Base-by-base conservation (phyloP, 1,140 invertebrate species). In the Lanistes nyassanus region DNA sequence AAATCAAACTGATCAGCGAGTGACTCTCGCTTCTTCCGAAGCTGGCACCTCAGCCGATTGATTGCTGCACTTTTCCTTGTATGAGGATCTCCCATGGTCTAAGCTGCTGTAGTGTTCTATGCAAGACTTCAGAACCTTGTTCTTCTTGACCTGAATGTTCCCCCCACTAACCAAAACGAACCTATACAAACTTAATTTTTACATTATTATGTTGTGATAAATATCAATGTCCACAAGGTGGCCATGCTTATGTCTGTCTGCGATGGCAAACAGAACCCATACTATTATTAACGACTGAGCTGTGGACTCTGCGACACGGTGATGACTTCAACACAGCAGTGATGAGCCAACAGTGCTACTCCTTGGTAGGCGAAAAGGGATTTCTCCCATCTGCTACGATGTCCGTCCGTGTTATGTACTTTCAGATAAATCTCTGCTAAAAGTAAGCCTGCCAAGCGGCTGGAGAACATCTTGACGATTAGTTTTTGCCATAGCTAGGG, bases 1-100 rank as follows among this genome's bases (percentile, higher is more conserved):
- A 87, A 89, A 47, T 88, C 84, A 85, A 89, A 89, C 71, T 89
- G 86, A 76, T 89, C 88, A 53, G 88, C 88, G 56, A 89, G 76
- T 39, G 88, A 86, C 82, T 88, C 87, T 77, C 82, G 75, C 72
- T 88, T 89, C 80, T 88, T 88, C 37, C 85, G 75, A 16, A 89
- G 75, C 64, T 87, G 84, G 62, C 84, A 79, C 74, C 87, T 75
- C 62, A 89, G 76, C 36, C 88, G 79, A 34, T 76, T 83, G 26
- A 87, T 66, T 55, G 82, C 82, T 56, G 81, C 77, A 74, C 80
- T 82, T 80, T 85, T 87, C 64, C 87, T 80, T 60, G 80, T 79
- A 42, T 80, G 72, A 58, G 86, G 83, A 81, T 88, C 86, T 58
- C 84, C 85, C 83, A 87, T 87, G 51, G 73, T 76, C 42, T 29